phyloP scores from a whole-genome alignment of 2,888 invertebrate genomes.

The Alentia gelatinosa region DNA sequence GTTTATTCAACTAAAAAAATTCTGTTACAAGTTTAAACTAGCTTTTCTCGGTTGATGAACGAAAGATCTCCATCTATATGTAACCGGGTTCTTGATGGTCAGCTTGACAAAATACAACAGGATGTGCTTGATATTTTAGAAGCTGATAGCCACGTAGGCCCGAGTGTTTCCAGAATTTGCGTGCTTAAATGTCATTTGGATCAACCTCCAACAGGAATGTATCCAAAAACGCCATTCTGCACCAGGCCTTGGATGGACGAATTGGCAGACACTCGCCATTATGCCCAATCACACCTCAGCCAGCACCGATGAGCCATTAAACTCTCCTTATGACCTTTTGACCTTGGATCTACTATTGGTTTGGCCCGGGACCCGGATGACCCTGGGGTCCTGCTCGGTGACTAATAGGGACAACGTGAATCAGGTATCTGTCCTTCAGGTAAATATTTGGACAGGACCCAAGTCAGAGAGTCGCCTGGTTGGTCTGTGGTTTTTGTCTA shows the following conservation, averaged over 20 bases:
- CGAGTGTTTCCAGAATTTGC: background rate
- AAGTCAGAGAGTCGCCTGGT: background rate
- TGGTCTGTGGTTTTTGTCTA: background rate
- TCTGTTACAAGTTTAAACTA: too few relatives aligned
- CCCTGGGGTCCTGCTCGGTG: background rate
- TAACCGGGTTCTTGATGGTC: too few relatives aligned
- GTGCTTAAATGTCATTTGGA: background rate
- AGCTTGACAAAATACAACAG: too few relatives aligned
- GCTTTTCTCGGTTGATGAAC: too few relatives aligned
- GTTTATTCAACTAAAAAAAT: too few relatives aligned
- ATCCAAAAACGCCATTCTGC: background rate
- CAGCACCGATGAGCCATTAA: background rate
- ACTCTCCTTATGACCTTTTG: background rate
- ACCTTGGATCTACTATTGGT: background rate
- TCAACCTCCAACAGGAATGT: background rate
- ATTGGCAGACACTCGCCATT: background rate
- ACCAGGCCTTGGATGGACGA: background rate
- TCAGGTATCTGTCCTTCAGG: background rate
- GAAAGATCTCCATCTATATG: too few relatives aligned
- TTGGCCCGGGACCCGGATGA: background rate
- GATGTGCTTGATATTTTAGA: too few relatives aligned
- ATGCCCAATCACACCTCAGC: constrained; percentile 8
- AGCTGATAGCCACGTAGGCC: background rate
- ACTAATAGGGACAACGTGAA: background rate
- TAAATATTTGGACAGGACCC: background rate